phyloP scores from a whole-genome alignment of 2,797 vertebrate genomes.

The Rachycentron canadum region DNA sequence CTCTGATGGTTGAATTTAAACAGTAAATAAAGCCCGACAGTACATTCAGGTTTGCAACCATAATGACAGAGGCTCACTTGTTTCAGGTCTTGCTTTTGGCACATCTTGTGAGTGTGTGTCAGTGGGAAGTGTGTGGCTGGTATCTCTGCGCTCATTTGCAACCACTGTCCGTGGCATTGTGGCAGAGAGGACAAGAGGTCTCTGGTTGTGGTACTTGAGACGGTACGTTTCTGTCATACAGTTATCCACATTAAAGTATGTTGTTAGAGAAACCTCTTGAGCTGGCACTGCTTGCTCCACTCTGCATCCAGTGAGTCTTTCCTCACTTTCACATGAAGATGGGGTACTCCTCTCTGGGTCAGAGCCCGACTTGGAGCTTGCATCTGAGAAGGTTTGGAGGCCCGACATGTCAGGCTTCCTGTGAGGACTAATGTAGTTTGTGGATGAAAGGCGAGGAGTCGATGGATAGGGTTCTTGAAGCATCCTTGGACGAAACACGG shows the following conservation, averaged over 20 bases:
- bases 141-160: constrained; percentile 74
- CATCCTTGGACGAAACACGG: constrained; percentile 74
- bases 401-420: constrained; percentile 73
- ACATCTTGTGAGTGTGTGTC: constrained; percentile 81
- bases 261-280: constrained; percentile 91
- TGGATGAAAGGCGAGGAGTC: constrained; percentile 60
- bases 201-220: constrained; percentile 96
- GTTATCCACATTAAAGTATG: constrained; percentile 97
- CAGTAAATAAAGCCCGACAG: not conserved
- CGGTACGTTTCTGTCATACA: constrained; percentile 99
- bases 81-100: constrained; percentile 86
- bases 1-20: not conserved
- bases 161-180: constrained; percentile 79
- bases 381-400: constrained; percentile 77
- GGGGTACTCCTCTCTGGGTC: constrained; percentile 83
- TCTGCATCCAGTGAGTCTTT: constrained; percentile 69
- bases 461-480: constrained; percentile 79
- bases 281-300: constrained; percentile 61
- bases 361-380: constrained; percentile 82
- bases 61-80: constrained; percentile 77
- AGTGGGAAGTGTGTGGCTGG: constrained; percentile 72
- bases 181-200: constrained; percentile 89
- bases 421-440: constrained; percentile 74
- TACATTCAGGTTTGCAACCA: constrained; percentile 23
- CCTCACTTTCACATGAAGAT: constrained; percentile 78